These are phyloP conservation scores for Tympanoctomys barrerae DNA, from an alignment of 2,797 vertebrate genomes.

Conservation along the genomic window DNA sequence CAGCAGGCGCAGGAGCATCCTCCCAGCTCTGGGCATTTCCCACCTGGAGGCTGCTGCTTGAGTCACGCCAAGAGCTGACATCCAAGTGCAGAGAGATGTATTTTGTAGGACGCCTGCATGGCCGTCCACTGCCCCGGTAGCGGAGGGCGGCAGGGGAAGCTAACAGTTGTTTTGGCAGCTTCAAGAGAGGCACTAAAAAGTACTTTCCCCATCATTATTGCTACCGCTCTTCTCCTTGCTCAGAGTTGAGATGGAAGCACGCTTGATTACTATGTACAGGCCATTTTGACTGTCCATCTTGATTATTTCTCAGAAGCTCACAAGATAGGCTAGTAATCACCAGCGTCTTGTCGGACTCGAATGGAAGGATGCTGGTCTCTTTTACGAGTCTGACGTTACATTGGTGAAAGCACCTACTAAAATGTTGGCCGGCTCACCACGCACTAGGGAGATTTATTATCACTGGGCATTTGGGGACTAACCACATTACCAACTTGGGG, in stretches of 20 bases:
- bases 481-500: background rate
- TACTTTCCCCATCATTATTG: constrained; percentile 83
- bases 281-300: background rate
- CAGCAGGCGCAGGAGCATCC: background rate
- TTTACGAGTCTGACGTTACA: constrained; percentile 50
- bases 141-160: constrained; percentile 61
- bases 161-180: constrained; percentile 82
- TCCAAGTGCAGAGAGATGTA: constrained; percentile 61
- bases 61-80: constrained; percentile 58
- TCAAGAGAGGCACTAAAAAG: constrained; percentile 79
- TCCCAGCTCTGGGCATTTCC: background rate
- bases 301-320: constrained; percentile 60
- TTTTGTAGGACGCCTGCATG: constrained; percentile 76
- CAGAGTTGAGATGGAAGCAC: constrained; percentile 29
- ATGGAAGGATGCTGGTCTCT: constrained; percentile 30
- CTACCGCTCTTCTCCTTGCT: constrained; percentile 64
- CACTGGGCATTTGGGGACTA: constrained; percentile 16
- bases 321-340: constrained; percentile 56
- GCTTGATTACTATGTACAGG: constrained; percentile 70
- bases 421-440: background rate
- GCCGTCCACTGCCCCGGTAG: constrained; percentile 72
- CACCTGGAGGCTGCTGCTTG: constrained; percentile 26
- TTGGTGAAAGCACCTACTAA: background rate
- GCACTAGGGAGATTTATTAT: background rate
- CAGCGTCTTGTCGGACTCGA: constrained; percentile 31